A percentile compares a stretch with the other conserved stretches of the same genome.
Evolutionary conservation across 2,888 invertebrate genomes (phyloP).

Genomic region (Troides helena): DNA sequence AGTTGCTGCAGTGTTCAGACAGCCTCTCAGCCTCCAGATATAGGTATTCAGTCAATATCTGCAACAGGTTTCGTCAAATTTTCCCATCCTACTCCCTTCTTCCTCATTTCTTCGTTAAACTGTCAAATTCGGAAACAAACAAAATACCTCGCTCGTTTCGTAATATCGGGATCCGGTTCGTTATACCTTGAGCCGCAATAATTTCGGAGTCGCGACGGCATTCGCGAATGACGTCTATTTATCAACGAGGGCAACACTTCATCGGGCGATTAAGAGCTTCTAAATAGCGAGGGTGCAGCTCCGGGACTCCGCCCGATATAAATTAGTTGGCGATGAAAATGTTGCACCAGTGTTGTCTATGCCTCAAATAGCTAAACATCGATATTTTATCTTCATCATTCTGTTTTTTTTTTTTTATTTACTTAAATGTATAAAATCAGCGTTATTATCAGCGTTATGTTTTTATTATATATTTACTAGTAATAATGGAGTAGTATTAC

Average conservation of each 20-base stretch:
- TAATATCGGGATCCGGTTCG: slow-evolving; percentile 30
- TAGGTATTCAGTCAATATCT: too few relatives aligned
- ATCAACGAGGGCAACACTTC: slow-evolving; percentile 72
- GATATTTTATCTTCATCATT: slow-evolving; percentile 1
- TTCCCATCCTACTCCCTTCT: too few relatives aligned
- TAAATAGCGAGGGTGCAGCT: slow-evolving; percentile 66
- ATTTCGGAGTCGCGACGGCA: slow-evolving; percentile 49
- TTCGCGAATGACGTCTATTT: slow-evolving; percentile 56
- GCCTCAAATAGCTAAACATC: slow-evolving; percentile 1
- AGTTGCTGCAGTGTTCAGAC: too few relatives aligned
- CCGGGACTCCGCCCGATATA: slow-evolving; percentile 58
- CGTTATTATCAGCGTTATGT: too few relatives aligned
- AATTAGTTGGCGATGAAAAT: slow-evolving; percentile 75
- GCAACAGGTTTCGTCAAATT: too few relatives aligned
- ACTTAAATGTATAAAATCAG: too few relatives aligned
- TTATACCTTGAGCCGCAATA: slow-evolving; percentile 44
- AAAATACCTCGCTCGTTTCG: slow-evolving; percentile 24
- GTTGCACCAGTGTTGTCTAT: slow-evolving; percentile 43
- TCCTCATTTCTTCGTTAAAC: too few relatives aligned
- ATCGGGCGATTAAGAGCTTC: slow-evolving; percentile 78
- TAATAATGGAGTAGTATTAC: too few relatives aligned
- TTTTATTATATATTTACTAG: too few relatives aligned
- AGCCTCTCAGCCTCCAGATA: too few relatives aligned
- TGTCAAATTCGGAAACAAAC: background rate
- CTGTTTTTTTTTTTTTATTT: too few relatives aligned